Evolutionary conservation across 2,113 vertebrate species (phyloP), one percentile per base, ranked within the genome.

Genomic region (Pica pica): DNA sequence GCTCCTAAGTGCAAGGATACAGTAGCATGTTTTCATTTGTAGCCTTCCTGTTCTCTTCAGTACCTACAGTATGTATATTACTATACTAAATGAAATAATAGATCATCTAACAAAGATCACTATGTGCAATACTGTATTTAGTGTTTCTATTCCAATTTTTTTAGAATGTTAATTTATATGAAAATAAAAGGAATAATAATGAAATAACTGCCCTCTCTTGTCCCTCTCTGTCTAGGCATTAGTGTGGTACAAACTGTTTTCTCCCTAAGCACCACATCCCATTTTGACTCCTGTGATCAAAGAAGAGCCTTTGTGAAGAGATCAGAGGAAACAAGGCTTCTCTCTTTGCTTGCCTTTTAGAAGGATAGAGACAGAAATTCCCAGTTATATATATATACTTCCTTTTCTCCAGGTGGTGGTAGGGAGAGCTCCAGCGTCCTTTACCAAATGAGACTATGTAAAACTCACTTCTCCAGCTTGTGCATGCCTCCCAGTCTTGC

Each of bases 71-170:
- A 95, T 98, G 97, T 98, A 98, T 93, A 98, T 97, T 97, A 97
- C 89, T 97, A 96, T 97, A 97, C 94, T 97, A 97, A 94, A 95
- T 92, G 89, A 98, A 97, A 90, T 95, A 94, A 98, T 97, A 98
- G 97, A 96, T 96, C 97, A 97, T 97, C 97, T 98, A 98, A 98
- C 98, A 97, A 97, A 98, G 96, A 98, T 97, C 97, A 95, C 98
- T 97, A 98, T 98, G 98, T 99, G 98, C 98, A 98, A 98, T 98
- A 98, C 94, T 98, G 97, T 98, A 98, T 98, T 97, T 98, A 98
- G 98, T 98, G 98, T 98, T 98, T 98, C 98, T 98, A 98, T 98
- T 98, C 94, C 97, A 94, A 98, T 96, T 98, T 98, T 98, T 98
- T 96, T 98, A 98, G 97, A 96, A 97, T 96, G 97, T 97, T 98